A percentile compares a stretch with the other conserved stretches of the same genome.
phyloP scores from a whole-genome alignment of 1,140 invertebrate genomes.

The Panagrolaimus sp. region DNA sequence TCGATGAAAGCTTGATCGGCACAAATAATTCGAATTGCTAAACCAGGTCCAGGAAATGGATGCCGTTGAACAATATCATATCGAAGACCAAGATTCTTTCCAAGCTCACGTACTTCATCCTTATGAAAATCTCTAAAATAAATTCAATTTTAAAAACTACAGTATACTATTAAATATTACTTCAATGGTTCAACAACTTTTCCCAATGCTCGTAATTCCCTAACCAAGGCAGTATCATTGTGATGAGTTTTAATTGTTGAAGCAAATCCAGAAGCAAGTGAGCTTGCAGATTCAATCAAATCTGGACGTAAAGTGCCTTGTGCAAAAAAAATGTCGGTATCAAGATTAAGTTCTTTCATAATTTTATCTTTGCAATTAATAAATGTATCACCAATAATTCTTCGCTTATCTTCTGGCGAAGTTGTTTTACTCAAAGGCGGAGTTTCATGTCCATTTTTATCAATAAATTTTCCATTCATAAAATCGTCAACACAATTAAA shows the following conservation, averaged over 20 bases:
- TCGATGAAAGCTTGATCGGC: constrained; percentile 91
- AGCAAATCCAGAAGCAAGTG: constrained; percentile 73
- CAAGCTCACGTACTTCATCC: constrained; percentile 79
- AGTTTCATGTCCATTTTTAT: constrained; percentile 26
- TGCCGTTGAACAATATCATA: constrained; percentile 80
- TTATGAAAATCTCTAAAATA: constrained; percentile 80
- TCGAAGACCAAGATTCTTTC: constrained; percentile 80
- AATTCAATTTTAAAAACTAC: no score
- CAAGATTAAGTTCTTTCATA: constrained; percentile 41
- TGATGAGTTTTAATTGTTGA: constrained; percentile 99
- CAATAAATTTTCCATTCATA: constrained; percentile 31
- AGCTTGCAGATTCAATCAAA: constrained; percentile 91
- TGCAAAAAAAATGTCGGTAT: constrained; percentile 50
- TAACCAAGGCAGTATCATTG: constrained; percentile 93
- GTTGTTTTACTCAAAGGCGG: constrained; percentile 74
- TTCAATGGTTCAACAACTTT: constrained; percentile 91
- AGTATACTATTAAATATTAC: constrained; percentile 20
- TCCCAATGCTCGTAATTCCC: constrained; percentile 73
- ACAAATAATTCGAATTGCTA: constrained; percentile 90
- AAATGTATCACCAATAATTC: constrained; percentile 98
- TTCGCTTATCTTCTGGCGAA: constrained; percentile 90
- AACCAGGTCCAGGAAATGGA: constrained; percentile 85
- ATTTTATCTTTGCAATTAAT: constrained; percentile 64
- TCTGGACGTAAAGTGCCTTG: constrained; percentile 86
- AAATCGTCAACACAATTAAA: constrained; percentile 47